Evolutionary conservation across 2,113 vertebrate genomes (phyloP).

Genomic region (Aspiorhynchus laticeps): DNA sequence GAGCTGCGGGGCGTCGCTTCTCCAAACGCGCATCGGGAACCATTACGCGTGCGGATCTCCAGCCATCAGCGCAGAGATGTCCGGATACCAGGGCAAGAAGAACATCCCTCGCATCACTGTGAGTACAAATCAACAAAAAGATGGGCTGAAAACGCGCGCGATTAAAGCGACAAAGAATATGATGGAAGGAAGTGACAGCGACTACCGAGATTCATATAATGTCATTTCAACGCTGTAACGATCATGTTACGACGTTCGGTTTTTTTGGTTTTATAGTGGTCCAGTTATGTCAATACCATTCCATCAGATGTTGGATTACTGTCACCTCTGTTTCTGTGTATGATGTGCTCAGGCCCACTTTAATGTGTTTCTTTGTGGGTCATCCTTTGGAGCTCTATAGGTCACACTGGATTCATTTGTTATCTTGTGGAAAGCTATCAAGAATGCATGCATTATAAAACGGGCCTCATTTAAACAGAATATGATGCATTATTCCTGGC

Average conservation of each 20-base stretch:
- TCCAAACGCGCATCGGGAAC: slow-evolving; percentile 46
- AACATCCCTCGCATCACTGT: slow-evolving; percentile 97
- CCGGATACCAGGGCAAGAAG: slow-evolving; percentile 96
- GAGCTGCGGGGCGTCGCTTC: slow-evolving; percentile 67
- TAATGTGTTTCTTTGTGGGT: slow-evolving; percentile 18
- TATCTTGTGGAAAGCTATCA: not conserved
- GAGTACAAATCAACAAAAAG: slow-evolving; percentile 68
- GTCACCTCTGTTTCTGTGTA: not conserved
- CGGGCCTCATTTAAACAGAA: not conserved
- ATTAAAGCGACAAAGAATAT: not conserved
- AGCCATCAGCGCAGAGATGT: slow-evolving; percentile 78
- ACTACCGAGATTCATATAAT: not conserved
- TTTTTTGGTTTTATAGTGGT: not conserved
- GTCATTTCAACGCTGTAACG: not conserved
- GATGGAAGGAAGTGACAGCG: not conserved
- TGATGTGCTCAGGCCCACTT: not conserved
- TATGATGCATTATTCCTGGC: not conserved
- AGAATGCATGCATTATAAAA: not conserved
- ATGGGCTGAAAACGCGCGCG: no score
- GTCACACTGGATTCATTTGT: not conserved
- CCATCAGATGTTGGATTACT: not conserved
- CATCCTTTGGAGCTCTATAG: not conserved
- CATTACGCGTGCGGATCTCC: slow-evolving; percentile 59
- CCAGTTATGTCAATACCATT: slow-evolving; percentile 24
- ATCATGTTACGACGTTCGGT: not conserved